Evolutionary conservation across 2,113 vertebrate genomes (phyloP).

Genomic region (Callopanchax toddi): DNA sequence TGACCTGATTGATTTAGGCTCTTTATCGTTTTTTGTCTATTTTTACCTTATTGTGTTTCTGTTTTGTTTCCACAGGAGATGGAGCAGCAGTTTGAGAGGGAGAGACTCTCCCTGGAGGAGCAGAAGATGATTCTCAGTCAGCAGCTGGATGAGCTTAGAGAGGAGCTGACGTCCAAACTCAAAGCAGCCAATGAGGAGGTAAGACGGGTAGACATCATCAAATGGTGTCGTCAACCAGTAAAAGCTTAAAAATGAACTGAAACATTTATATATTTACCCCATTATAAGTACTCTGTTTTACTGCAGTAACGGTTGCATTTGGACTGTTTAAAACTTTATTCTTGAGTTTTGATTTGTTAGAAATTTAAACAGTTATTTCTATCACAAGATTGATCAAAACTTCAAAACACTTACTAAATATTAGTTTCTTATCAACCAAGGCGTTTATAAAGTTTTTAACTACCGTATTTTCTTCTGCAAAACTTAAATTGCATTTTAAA

Average conservation of each 20-base stretch:
- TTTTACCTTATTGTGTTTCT: not conserved
- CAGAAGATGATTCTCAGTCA: conserved; percentile 88
- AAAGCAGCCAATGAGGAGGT: conserved; percentile 89
- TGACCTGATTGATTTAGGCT: no score
- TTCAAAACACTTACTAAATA: no score
- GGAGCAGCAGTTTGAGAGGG: conserved; percentile 92
- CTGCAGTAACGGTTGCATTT: not conserved
- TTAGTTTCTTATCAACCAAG: no score
- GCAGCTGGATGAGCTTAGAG: conserved; percentile 87
- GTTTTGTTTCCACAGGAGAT: conserved; percentile 83
- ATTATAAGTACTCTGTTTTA: not conserved
- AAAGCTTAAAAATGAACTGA: not conserved
- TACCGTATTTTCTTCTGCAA: no score
- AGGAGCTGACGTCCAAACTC: conserved; percentile 88
- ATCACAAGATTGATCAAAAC: no score
- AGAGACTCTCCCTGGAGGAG: conserved; percentile 88
- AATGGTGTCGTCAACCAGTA: not conserved
- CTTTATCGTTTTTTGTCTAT: not conserved
- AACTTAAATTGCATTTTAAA: no score
- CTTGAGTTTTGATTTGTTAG: no score
- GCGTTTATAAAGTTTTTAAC: no score
- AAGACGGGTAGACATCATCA: conserved; percentile 16
- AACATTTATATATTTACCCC: not conserved
- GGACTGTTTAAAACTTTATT: no score
- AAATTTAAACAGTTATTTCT: no score